phyloP scores from a whole-genome alignment of 1,140 invertebrate species.

The Drosophila azteca region DNA sequence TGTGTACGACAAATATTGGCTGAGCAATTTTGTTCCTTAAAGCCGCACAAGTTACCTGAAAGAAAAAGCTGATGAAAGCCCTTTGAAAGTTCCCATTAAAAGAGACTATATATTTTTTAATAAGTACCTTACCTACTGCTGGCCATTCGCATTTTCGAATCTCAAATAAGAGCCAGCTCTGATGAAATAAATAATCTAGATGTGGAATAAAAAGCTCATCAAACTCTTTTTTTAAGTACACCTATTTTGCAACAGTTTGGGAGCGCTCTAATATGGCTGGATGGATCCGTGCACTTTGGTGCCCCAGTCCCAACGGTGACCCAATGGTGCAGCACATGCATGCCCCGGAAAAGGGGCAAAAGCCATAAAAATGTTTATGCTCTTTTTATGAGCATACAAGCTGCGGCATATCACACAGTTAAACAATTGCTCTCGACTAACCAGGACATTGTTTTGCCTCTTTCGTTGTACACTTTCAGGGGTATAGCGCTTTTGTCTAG shows the following conservation, averaged over 20 bases:
- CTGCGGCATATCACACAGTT: slow-evolving; percentile 61
- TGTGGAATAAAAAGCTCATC: slow-evolving; percentile 35
- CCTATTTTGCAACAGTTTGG: slow-evolving; percentile 62
- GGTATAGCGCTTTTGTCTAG: too few species aligned
- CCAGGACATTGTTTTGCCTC: slow-evolving; percentile 39
- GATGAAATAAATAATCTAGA: slow-evolving; percentile 49
- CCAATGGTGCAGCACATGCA: slow-evolving; percentile 7
- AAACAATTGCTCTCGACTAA: slow-evolving; percentile 57
- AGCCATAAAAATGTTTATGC: slow-evolving; percentile 62
- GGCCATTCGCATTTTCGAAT: not conserved
- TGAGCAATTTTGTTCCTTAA: too few species aligned
- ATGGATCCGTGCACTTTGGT: not conserved
- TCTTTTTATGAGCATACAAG: slow-evolving; percentile 60
- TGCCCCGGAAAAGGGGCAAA: slow-evolving; percentile 32
- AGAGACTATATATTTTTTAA: too few species aligned
- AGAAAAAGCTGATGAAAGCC: too few species aligned
- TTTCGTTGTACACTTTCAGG: slow-evolving; percentile 3
- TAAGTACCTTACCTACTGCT: not conserved
- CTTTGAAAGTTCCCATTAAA: too few species aligned
- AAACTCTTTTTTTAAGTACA: slow-evolving; percentile 36
- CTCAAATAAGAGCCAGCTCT: slow-evolving; percentile 9
- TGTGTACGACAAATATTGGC: too few species aligned
- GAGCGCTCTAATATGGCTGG: slow-evolving; percentile 27
- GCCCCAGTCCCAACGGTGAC: slow-evolving; percentile 17
- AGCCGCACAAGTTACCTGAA: too few species aligned